Conservation (phyloP, 1,140 invertebrate genomes). For the Episyrphus balteatus region DNA sequence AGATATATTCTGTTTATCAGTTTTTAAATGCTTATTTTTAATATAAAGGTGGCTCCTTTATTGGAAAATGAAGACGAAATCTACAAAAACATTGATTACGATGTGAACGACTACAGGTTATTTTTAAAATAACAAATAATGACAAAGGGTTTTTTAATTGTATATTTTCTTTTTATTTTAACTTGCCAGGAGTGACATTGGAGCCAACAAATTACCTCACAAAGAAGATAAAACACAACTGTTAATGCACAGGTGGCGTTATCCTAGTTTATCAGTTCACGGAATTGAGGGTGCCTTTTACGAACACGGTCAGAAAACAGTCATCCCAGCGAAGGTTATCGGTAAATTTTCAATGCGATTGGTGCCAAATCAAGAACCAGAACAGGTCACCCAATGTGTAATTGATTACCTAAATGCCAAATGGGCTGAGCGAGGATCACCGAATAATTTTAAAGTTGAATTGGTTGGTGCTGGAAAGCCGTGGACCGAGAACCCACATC, state of each 20-base stretch:
- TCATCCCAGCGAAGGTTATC: slow-evolving; percentile 88
- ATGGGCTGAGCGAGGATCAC: slow-evolving; percentile 62
- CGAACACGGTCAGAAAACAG: slow-evolving; percentile 86
- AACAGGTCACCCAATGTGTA: slow-evolving; percentile 62
- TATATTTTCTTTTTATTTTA: not conserved
- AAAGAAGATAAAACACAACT: slow-evolving; percentile 63
- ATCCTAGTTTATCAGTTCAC: slow-evolving; percentile 81
- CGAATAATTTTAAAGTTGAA: slow-evolving; percentile 72
- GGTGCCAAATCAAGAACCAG: slow-evolving; percentile 82
- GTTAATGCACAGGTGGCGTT: slow-evolving; percentile 85
- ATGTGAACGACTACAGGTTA: slow-evolving; percentile 63
- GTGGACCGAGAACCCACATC: slow-evolving; percentile 86
- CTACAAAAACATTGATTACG: slow-evolving; percentile 86
- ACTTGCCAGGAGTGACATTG: slow-evolving; percentile 49
- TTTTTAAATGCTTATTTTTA: too few species aligned
- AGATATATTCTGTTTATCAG: not conserved
- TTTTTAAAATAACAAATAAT: slow-evolving; percentile 16
- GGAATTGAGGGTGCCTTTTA: slow-evolving; percentile 82
- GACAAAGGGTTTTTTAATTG: not conserved
- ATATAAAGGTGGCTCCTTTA: slow-evolving; percentile 35
- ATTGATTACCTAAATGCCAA: slow-evolving; percentile 59
- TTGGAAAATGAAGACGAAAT: slow-evolving; percentile 62
- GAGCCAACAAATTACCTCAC: slow-evolving; percentile 58
- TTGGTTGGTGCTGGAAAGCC: slow-evolving; percentile 47
- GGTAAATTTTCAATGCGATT: slow-evolving; percentile 95